Evolutionary conservation across 2,797 vertebrate genomes (phyloP), one percentile per base, ranked within the genome.

Genomic region (Amblyraja radiata): DNA sequence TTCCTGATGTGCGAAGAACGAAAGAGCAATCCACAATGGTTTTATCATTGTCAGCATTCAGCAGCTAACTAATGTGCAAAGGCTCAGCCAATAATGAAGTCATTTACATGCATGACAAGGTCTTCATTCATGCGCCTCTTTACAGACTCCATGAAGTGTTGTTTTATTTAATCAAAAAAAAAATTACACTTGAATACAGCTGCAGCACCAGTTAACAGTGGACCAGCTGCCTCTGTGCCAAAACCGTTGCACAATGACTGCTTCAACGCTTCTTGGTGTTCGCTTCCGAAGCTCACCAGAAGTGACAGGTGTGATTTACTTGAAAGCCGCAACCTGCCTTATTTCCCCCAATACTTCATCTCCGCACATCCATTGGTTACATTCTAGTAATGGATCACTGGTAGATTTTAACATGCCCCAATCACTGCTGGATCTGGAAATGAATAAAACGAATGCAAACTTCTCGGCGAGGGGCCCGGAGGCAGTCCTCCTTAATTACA

Each of bases 171-270:
- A 94, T 96, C 95, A 96, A 97, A 96, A 95, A 54, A 95, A 96
- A 96, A 97, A 96, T 96, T 96, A 94, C 96, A 97, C 95, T 96
- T 96, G 95, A 97, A 97, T 93, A 90, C 93, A 76, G 92, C 94
- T 81, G 93, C 94, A 95, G 95, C 94, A 94, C 95, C 96, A 95
- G 95, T 96, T 95, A 96, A 96, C 94, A 93, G 93, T 88, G 83
- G 93, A 83, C 93, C 93, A 93, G 93, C 93, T 93, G 93, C 54
- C 86, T 54, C 63, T 23, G 61, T 78, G 73, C 86, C 74, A 93
- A 58, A 90, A 65, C 76, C 74, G 54, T 32, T 16, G 74, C 90
- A 58, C 58, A 78, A 92, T 93, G 86, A 65, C 81, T 93, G 73
- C 93, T 93, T 93, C 77, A 92, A 90, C 58, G 78, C 46, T 25